Base-by-base conservation (phyloP, 2,797 vertebrate species). In the Lutjanus campechanus region DNA sequence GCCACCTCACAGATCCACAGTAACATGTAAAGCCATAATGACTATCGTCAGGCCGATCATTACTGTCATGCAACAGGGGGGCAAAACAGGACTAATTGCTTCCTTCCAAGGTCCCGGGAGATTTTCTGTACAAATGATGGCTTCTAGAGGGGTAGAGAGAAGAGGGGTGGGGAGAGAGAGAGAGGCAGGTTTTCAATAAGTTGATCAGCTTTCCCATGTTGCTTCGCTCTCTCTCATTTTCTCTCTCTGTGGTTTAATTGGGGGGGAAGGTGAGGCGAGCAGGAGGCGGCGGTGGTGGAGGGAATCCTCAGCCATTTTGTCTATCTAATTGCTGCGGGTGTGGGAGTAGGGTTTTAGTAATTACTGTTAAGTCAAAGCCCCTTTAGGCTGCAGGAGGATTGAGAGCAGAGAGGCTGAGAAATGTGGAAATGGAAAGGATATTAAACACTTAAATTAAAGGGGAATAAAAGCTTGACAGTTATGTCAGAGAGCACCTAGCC, bases 71-170 rank as follows among this genome's bases (percentile, higher is more conserved):
- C 76, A 88, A 83, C 74, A 70, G 78, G 58, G 62, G 55, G 67
- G 70, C 58, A 59, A 92, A 91, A 87, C 84, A 77, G 47, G 69
- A 87, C 82, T 91, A 89, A 90, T 87, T 91, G 90, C 85, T 85
- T 84, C 79, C 81, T 73, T 72, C 74, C 55, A 17, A 44, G 61
- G 77, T 76, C 85, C 78, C 49, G 1, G 29, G 83, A 79, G 90
- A 68, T 79, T 77, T 72, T 25, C 56, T 73, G 53, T 69, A 82
- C 75, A 83, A 86, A 82, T 71, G 44, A 86, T 69, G 72, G 74
- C 51, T 79, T 49, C 56, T 72, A 8, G 53, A 77, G 67, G 63
- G 40, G 40, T 43, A 41, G 62, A 47, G 77, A 11, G 65, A 43
- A 19, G 49, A 29, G 60, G 25, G 76, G 40, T 20, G 17, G 25